Percentiles rank a stretch among this genome's conserved stretches.
These are phyloP conservation scores for Anarhynchus alexandrinus DNA, from an alignment of 2,113 vertebrate species.

Conservation along the genomic window DNA sequence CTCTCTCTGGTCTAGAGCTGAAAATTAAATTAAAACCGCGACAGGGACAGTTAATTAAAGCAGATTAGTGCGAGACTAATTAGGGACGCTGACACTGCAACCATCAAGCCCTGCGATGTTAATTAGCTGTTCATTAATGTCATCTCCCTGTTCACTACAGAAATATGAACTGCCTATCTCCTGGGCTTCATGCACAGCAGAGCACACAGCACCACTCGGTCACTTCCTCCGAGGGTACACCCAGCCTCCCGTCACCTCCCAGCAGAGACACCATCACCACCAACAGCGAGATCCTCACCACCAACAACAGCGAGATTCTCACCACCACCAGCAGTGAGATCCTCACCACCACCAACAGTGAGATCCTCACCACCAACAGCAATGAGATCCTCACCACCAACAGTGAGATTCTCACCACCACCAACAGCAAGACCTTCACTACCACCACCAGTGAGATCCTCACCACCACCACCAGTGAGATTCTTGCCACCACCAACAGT, in stretches of 20 bases:
- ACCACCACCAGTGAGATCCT: no score
- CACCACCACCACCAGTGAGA: background rate
- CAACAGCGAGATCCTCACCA: fast-evolving
- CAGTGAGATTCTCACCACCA: no score
- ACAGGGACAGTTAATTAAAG: conserved; percentile 83
- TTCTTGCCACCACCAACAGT: background rate
- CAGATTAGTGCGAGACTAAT: conserved; percentile 81
- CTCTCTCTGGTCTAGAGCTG: conserved; percentile 54
- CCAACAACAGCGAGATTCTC: background rate
- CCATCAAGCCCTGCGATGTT: conserved; percentile 77
- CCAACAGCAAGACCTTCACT: no score
- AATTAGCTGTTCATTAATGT: conserved; percentile 82
- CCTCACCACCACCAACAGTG: background rate
- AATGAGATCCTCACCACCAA: background rate
- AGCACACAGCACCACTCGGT: background rate
- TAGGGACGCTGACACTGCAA: conserved; percentile 77
- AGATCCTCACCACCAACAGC: background rate
- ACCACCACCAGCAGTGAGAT: background rate
- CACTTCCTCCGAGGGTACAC: background rate
- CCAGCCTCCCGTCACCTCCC: background rate
- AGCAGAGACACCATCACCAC: background rate
- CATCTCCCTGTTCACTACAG: conserved; percentile 71
- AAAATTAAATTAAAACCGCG: conserved; percentile 81
- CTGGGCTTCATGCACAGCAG: background rate
- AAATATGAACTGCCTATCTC: conserved; percentile 63